These are phyloP conservation scores for Erithacus rubecula DNA, from an alignment of 2,797 vertebrate species.

Conservation along the genomic window DNA sequence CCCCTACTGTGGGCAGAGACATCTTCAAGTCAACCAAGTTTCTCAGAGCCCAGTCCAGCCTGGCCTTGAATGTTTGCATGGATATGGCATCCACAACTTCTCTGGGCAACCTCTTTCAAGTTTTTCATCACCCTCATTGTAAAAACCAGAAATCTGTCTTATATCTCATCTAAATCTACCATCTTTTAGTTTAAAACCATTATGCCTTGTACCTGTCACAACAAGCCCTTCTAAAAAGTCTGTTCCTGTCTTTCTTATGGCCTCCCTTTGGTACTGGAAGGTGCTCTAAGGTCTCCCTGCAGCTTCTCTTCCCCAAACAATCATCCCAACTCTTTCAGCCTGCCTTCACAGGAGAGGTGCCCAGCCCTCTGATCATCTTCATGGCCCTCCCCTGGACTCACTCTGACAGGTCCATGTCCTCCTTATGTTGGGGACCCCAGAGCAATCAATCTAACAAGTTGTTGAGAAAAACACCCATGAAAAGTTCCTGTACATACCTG, in stretches of 20 bases:
- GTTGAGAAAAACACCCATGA: not conserved
- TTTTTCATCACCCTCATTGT: not conserved
- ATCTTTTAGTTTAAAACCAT: not conserved
- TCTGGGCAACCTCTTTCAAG: not conserved
- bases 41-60: not conserved
- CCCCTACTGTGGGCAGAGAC: not conserved
- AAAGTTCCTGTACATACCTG: not conserved
- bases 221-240: not conserved
- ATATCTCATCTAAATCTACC: not conserved
- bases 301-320: not conserved
- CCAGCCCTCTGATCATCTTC: not conserved
- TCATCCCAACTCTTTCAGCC: not conserved
- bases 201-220: not conserved
- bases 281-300: not conserved
- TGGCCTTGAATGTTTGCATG: not conserved
- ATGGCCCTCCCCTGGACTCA: not conserved
- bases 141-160: not conserved
- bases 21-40: not conserved
- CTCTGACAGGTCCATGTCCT: not conserved
- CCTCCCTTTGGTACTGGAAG: not conserved
- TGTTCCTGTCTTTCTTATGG: not conserved
- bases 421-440: not conserved
- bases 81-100: not conserved
- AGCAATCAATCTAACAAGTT: not conserved
- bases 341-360: not conserved